A percentile compares a stretch with the other conserved stretches of the same genome.
phyloP scores from a whole-genome alignment of 2,113 vertebrate species.

The Bungarus multicinctus region DNA sequence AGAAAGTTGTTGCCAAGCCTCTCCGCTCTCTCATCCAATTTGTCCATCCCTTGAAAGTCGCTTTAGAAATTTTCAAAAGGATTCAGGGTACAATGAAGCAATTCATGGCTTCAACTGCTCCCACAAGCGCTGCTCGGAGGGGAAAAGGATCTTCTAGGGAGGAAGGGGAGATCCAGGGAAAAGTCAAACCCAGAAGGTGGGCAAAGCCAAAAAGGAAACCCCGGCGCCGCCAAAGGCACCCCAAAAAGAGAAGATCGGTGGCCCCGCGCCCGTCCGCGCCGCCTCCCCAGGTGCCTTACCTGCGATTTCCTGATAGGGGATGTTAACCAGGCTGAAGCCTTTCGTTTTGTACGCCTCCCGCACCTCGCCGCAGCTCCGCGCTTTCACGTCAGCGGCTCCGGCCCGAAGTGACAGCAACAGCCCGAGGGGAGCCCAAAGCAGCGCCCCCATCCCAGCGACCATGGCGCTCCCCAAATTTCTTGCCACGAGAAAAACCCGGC shows the following conservation, averaged over 20 bases:
- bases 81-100: conserved; percentile 36
- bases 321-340: conserved; percentile 85
- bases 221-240: not conserved
- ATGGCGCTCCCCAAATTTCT: conserved; percentile 48
- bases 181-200: not conserved
- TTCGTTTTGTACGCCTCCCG: conserved; percentile 80
- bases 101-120: conserved; percentile 21
- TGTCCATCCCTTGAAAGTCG: not conserved
- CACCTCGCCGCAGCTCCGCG: conserved; percentile 87
- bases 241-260: not conserved
- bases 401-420: conserved; percentile 60
- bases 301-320: conserved; percentile 88
- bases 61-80: not conserved
- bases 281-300: conserved; percentile 72
- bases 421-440: conserved; percentile 50
- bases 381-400: conserved; percentile 75
- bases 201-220: not conserved
- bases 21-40: too few species aligned
- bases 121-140: not conserved
- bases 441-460: conserved; percentile 54
- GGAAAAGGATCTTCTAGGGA: conserved; percentile 12
- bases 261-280: not conserved
- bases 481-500: too few species aligned
- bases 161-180: not conserved
- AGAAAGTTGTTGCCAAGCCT: not conserved